Evolutionary conservation across 1,140 invertebrate species (phyloP).

Genomic region (Meloidogyne exigua): DNA sequence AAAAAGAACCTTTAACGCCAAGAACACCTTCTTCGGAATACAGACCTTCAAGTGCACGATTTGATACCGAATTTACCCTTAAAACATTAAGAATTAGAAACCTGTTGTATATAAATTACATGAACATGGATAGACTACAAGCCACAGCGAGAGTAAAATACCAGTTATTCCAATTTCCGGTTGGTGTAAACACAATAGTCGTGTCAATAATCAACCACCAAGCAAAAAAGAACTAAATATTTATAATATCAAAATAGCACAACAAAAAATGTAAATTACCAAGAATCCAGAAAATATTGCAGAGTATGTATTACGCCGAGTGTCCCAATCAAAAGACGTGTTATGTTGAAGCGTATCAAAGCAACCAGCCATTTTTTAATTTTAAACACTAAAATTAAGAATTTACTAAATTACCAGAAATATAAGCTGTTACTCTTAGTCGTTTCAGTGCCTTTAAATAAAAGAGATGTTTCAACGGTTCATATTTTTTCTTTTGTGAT

Average conservation of each 20-base stretch:
- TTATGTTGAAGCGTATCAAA: slow-evolving; percentile 34
- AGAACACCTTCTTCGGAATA: slow-evolving; percentile 76
- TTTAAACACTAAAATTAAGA: background rate
- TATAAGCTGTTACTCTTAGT: too few relatives aligned
- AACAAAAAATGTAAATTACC: slow-evolving; percentile 26
- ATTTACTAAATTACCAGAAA: too few relatives aligned
- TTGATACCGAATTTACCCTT: slow-evolving; percentile 91
- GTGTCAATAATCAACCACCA: slow-evolving; percentile 98
- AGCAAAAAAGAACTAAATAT: slow-evolving; percentile 74
- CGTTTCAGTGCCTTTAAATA: too few relatives aligned
- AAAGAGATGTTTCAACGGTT: too few relatives aligned
- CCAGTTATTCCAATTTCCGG: slow-evolving; percentile 70
- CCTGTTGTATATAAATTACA: slow-evolving; percentile 70
- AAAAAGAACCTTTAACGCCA: slow-evolving; percentile 72
- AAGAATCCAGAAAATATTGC: slow-evolving; percentile 43
- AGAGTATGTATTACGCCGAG: slow-evolving; percentile 41
- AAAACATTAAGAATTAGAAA: slow-evolving; percentile 38
- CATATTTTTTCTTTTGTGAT: too few relatives aligned
- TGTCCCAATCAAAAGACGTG: slow-evolving; percentile 45
- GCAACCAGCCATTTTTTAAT: slow-evolving; percentile 41
- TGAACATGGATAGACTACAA: slow-evolving; percentile 86
- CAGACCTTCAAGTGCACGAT: slow-evolving; percentile 83
- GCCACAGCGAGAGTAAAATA: slow-evolving; percentile 91
- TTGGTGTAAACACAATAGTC: slow-evolving; percentile 72
- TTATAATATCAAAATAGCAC: slow-evolving; percentile 4